phyloP scores from a whole-genome alignment of 64 coral and sea anemone species.

The Stichodactyla helianthus region DNA sequence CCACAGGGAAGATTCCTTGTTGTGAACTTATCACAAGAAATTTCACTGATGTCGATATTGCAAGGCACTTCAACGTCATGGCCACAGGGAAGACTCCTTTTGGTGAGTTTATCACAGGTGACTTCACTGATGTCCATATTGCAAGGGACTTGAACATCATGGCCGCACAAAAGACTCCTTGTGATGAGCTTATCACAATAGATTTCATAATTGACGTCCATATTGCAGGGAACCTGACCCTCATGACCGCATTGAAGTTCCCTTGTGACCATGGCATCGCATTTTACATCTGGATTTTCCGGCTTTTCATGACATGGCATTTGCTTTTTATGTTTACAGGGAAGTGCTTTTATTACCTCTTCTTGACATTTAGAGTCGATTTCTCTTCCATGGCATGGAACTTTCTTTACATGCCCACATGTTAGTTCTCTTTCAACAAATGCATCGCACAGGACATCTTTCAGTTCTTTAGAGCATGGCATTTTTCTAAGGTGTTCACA shows the following conservation, averaged over 20 bases:
- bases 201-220: background rate
- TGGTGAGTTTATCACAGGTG: background rate
- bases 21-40: background rate
- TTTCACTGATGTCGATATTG: background rate
- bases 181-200: background rate
- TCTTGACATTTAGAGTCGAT: background rate
- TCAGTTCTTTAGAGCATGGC: background rate
- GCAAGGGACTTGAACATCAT: background rate
- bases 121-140: background rate
- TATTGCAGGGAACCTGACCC: background rate
- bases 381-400: constrained; percentile 6
- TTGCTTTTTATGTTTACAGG: constrained; percentile 7
- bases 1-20: background rate
- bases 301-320: constrained; percentile 19
- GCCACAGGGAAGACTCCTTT: background rate
- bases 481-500: constrained; percentile 1
- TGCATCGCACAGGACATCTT: background rate
- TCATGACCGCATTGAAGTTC: constrained; percentile 13
- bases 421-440: constrained; percentile 2
- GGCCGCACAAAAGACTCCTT: background rate
- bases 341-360: constrained; percentile 4
- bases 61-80: background rate
- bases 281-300: background rate
- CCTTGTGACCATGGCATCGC: background rate
- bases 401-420: background rate